Evolutionary conservation across 2,113 vertebrate genomes (phyloP).

Genomic region (Illadopsis cleaveri): DNA sequence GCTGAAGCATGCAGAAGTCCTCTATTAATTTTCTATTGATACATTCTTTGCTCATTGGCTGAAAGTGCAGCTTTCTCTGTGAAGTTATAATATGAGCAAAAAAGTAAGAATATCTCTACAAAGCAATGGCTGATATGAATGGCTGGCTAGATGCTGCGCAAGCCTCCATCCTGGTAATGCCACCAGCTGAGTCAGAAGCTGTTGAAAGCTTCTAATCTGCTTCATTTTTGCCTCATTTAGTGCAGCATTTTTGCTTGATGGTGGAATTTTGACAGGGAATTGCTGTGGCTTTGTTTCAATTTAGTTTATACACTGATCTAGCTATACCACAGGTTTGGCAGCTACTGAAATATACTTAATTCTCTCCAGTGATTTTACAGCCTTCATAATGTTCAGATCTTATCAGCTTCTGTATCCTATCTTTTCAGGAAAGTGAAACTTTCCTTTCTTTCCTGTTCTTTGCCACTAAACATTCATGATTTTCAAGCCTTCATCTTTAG

Average conservation of each 20-base stretch:
- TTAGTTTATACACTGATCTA: constrained; percentile 8
- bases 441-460: constrained; percentile 9
- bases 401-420: constrained; percentile 8
- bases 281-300: constrained; percentile 38
- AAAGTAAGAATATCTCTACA: not conserved
- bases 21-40: constrained; percentile 3
- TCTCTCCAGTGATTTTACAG: not conserved
- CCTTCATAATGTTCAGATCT: not conserved
- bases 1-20: not conserved
- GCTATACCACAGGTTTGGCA: constrained; percentile 1
- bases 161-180: not conserved
- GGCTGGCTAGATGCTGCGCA: not conserved
- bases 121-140: not conserved
- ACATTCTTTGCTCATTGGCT: not conserved
- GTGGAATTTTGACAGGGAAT: constrained; percentile 22
- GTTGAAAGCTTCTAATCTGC: constrained; percentile 15
- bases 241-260: not conserved
- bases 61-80: not conserved
- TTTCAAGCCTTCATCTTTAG: constrained; percentile 10
- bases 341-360: not conserved
- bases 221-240: constrained; percentile 22
- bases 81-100: not conserved
- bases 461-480: not conserved
- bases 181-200: constrained; percentile 33
- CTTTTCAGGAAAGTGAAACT: constrained; percentile 14